phyloP scores from a whole-genome alignment of 1,140 invertebrate genomes.

The Drosophila pallidifrons region DNA sequence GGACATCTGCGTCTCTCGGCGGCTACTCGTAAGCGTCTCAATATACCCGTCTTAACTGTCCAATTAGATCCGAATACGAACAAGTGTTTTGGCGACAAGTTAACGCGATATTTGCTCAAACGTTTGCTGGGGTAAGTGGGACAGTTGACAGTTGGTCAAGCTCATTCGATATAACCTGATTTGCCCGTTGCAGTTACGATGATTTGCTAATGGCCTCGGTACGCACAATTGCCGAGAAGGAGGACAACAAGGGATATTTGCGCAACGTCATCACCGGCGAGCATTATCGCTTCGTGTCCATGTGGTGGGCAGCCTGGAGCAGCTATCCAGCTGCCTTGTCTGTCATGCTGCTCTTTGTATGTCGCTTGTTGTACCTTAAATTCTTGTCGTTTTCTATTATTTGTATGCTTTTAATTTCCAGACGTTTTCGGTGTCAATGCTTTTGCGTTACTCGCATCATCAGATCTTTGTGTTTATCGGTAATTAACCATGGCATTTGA shows the following conservation, averaged over 20 bases:
- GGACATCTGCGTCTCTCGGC: constrained; percentile 96
- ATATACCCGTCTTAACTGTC: constrained; percentile 97
- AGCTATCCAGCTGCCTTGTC: constrained; percentile 97
- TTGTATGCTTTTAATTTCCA: constrained; percentile 84
- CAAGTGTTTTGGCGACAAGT: constrained; percentile 96
- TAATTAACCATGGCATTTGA: constrained; percentile 86
- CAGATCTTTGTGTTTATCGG: constrained; percentile 99
- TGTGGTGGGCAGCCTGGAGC: constrained; percentile 97
- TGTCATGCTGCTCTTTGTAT: constrained; percentile 99
- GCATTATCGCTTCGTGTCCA: constrained; percentile 98
- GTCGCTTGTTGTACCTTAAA: constrained; percentile 85
- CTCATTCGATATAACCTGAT: neutral
- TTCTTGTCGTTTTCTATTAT: neutral
- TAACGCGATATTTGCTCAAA: constrained; percentile 95
- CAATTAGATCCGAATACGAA: constrained; percentile 95
- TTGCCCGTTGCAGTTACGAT: constrained; percentile 89
- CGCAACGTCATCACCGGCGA: constrained; percentile 99
- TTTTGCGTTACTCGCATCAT: constrained; percentile 98
- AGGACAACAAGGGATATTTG: constrained; percentile 98
- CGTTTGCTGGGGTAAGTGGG: constrained; percentile 94
- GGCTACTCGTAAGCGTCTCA: constrained; percentile 92
- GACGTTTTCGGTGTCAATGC: constrained; percentile 99
- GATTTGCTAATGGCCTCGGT: constrained; percentile 98
- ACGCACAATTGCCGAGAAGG: constrained; percentile 96
- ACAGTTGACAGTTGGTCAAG: constrained; percentile 13